Evolutionary conservation across 2,797 vertebrate species (phyloP).

Genomic region (Rhinatrema bivittatum): DNA sequence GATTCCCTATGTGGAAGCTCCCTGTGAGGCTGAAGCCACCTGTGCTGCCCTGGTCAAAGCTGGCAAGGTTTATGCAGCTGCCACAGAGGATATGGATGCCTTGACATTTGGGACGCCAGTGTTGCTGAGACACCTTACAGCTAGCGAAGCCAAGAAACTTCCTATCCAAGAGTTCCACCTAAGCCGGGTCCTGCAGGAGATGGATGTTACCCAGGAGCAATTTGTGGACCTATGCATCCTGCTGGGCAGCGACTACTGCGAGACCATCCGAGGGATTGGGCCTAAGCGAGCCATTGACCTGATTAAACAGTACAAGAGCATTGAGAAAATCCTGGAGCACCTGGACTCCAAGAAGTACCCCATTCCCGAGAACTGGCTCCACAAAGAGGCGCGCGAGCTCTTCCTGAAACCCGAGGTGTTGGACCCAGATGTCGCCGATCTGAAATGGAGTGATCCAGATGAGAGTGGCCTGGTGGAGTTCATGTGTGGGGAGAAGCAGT

Average conservation of each 20-base stretch:
- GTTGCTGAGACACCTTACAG: slow-evolving; percentile 83
- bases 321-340: slow-evolving; percentile 84
- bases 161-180: slow-evolving; percentile 94
- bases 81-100: slow-evolving; percentile 95
- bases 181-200: slow-evolving; percentile 75
- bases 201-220: slow-evolving; percentile 73
- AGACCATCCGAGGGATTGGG: slow-evolving; percentile 90
- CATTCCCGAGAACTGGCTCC: slow-evolving; percentile 84
- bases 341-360: slow-evolving; percentile 82
- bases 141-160: slow-evolving; percentile 94
- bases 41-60: slow-evolving; percentile 88
- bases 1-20: slow-evolving; percentile 85
- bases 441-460: slow-evolving; percentile 84
- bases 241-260: slow-evolving; percentile 93
- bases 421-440: slow-evolving; percentile 64
- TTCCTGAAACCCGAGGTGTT: slow-evolving; percentile 85
- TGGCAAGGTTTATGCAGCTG: slow-evolving; percentile 85
- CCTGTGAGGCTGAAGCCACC: slow-evolving; percentile 91
- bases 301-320: slow-evolving; percentile 81
- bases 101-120: slow-evolving; percentile 89
- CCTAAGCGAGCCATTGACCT: slow-evolving; percentile 92
- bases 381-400: slow-evolving; percentile 78
- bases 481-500: slow-evolving; percentile 90
- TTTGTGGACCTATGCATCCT: slow-evolving; percentile 96
- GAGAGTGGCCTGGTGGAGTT: slow-evolving; percentile 78